Evolutionary conservation across 2,797 vertebrate genomes (phyloP).

Genomic region (Sebastiscus albofasciatus): DNA sequence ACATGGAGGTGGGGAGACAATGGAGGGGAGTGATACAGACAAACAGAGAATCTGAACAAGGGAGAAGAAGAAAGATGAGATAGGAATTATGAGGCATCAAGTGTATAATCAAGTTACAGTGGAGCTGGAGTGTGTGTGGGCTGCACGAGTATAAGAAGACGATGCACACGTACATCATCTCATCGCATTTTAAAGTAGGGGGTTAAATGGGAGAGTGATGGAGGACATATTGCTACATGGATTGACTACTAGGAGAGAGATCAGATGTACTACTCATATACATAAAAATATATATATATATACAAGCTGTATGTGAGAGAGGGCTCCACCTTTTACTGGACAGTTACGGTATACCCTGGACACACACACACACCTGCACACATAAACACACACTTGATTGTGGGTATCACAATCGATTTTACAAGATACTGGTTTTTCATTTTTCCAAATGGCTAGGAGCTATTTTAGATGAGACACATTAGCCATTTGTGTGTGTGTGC

Average conservation of each 20-base stretch:
- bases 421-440: conserved; percentile 45
- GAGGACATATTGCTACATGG: conserved; percentile 29
- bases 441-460: conserved; percentile 43
- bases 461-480: conserved; percentile 31
- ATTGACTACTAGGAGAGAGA: conserved; percentile 13
- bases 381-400: conserved; percentile 4
- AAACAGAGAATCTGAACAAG: not conserved
- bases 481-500: conserved; percentile 4
- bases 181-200: conserved; percentile 35
- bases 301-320: not conserved
- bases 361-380: not conserved
- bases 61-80: not conserved
- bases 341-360: not conserved
- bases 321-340: not conserved
- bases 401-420: conserved; percentile 48
- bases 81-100: not conserved
- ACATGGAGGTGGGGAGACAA: conserved; percentile 5
- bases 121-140: not conserved
- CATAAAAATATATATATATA: not conserved
- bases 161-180: not conserved
- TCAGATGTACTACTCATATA: conserved; percentile 3
- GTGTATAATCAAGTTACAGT: not conserved
- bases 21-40: not conserved
- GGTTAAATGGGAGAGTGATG: conserved; percentile 29
- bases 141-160: not conserved